Percentiles rank a stretch among this genome's conserved stretches.
phyloP scores from a whole-genome alignment of 2,888 invertebrate species.

The Muscina levida region DNA sequence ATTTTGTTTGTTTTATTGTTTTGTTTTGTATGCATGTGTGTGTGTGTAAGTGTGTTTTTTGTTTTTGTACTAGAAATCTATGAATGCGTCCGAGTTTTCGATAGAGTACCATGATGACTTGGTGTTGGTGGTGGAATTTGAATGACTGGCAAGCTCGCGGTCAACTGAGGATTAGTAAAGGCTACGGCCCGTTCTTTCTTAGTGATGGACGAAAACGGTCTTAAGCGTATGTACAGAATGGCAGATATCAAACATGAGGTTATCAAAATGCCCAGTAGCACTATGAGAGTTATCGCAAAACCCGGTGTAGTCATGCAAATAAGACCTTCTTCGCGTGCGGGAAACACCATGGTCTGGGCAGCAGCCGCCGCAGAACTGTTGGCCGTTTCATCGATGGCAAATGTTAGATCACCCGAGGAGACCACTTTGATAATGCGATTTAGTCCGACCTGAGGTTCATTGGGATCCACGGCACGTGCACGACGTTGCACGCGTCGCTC shows the following conservation, averaged over 20 bases:
- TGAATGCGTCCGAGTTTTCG: constrained; percentile 71
- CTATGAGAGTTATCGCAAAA: constrained; percentile 91
- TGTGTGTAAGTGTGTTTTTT: constrained; percentile 27
- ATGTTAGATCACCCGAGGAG: constrained; percentile 93
- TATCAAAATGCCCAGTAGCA: constrained; percentile 90
- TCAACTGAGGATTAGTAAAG: constrained; percentile 78
- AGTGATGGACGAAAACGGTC: constrained; percentile 83
- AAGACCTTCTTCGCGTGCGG: constrained; percentile 85
- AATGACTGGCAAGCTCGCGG: constrained; percentile 75
- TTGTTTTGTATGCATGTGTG: too few relatives aligned
- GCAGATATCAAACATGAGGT: constrained; percentile 93
- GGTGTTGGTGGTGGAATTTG: constrained; percentile 73
- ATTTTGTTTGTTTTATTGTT: constrained; percentile 26
- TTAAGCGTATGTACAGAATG: constrained; percentile 89
- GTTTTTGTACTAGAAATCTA: constrained; percentile 62
- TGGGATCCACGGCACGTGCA: constrained; percentile 83
- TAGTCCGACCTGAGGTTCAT: constrained; percentile 92
- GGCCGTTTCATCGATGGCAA: constrained; percentile 87
- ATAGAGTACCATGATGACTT: constrained; percentile 73
- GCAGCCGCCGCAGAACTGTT: constrained; percentile 82
- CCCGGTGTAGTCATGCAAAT: constrained; percentile 98
- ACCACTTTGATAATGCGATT: constrained; percentile 94
- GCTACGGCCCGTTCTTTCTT: constrained; percentile 79
- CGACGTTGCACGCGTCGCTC: constrained; percentile 85
- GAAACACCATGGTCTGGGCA: constrained; percentile 87